phyloP scores from a whole-genome alignment of 2,113 vertebrate species.

The Brachyistius frenatus region DNA sequence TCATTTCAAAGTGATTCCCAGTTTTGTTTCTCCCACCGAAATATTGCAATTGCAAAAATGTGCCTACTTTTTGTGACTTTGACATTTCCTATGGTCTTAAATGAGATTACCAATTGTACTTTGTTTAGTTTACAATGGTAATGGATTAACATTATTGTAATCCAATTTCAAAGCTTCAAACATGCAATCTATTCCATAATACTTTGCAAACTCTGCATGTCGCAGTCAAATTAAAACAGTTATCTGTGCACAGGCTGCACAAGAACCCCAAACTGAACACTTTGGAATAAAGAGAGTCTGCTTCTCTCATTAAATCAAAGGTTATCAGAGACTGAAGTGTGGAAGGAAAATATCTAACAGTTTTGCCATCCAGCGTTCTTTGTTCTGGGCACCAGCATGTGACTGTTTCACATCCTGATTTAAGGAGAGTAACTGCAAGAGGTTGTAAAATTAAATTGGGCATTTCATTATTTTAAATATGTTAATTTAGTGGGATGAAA shows the following conservation, averaged over 20 bases:
- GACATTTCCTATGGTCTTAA: no score
- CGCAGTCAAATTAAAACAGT: slow-evolving; percentile 45
- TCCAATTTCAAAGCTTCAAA: background rate
- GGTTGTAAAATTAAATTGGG: slow-evolving; percentile 46
- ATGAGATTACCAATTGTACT: no score
- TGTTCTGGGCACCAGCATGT: slow-evolving; percentile 11
- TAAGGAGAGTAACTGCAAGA: slow-evolving; percentile 33
- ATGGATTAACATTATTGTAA: no score
- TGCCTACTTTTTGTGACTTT: no score
- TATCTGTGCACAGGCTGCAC: slow-evolving; percentile 36
- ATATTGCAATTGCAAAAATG: no score
- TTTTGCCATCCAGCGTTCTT: slow-evolving; percentile 37
- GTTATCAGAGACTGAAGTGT: slow-evolving; percentile 59
- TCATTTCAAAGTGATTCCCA: no score
- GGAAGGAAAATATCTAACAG: slow-evolving; percentile 43
- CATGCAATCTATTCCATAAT: slow-evolving; percentile 1
- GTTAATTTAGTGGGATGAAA: slow-evolving; percentile 44
- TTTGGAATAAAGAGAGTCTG: slow-evolving; percentile 34
- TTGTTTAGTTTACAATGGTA: no score
- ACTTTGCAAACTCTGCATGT: slow-evolving; percentile 3
- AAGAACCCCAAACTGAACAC: slow-evolving; percentile 31
- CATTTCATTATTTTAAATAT: slow-evolving; percentile 56
- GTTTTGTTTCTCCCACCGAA: no score
- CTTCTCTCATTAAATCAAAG: slow-evolving; percentile 62
- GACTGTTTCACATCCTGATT: slow-evolving; percentile 12